Evolutionary conservation across 2,888 invertebrate genomes (phyloP), one percentile per base, ranked within the genome.

Genomic region (Drosophila eohydei): DNA sequence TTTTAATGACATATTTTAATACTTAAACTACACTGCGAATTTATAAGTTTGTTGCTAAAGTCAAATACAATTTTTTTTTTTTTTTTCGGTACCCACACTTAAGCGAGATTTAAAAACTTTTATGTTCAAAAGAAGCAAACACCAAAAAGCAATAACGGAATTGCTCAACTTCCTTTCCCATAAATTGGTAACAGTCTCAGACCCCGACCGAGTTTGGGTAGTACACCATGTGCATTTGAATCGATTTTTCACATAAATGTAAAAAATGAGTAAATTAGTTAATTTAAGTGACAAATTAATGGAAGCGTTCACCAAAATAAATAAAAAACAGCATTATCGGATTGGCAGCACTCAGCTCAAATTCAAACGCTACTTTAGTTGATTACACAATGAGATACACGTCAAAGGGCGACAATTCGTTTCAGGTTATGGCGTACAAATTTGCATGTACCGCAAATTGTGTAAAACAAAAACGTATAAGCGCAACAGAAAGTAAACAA

Each of bases 91-190:
- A 16, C 26, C 4, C 43, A 26, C 11, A 44, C 36, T 60, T 26
- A 26, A 50, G 14, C 52, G 28, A 61, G 30, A 54, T 52, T 58
- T 16, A 52, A 71, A 71, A 43, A 64, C 58, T 62, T 21, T 21
- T 21, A 21, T 21, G 21, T 21, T 21, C 71, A 66, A 65, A 50
- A 56, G 14, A 28, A 46, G 14, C 1, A 46, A 28, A 28, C 2
- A 28, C 6, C 4, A 12, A 46, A 72, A 73, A 65, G 65, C 68
- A 76, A 86, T 79, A 80, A 70, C 68, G 73, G 58, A 63, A 68
- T 66, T 72, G 81, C 72, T 66, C 41, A 69, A 83, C 89, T 85
- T 89, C 89, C 84, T 76, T 85, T 87, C 81, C 76, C 87, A 84
- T 71, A 70, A 51, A 58, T 65, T 57, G 65, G 57, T 44, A 48